Conservation (phyloP, 1,140 invertebrate genomes). For the roundworm (Caenorhabditis elegans) region DNA sequence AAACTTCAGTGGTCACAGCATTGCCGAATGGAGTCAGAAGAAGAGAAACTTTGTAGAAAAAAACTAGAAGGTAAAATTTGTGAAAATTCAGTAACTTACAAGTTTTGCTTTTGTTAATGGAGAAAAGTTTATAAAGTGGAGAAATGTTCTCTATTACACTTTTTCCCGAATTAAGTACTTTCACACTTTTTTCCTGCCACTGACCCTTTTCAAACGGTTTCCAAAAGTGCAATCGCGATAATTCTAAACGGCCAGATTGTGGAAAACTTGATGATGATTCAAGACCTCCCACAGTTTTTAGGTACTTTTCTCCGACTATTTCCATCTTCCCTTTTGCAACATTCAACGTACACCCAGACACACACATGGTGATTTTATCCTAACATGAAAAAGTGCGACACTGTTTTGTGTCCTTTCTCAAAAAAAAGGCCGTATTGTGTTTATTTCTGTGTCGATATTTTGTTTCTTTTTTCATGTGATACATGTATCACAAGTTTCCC, state of each 20-base stretch:
- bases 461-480: background rate
- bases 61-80: no score
- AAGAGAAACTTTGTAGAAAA: no score
- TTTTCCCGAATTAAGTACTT: no score
- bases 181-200: no score
- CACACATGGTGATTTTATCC: background rate
- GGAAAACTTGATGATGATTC: background rate
- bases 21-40: no score
- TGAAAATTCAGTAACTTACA: no score
- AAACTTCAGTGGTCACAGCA: no score
- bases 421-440: no score
- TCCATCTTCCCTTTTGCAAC: slow-evolving; percentile 2
- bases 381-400: background rate
- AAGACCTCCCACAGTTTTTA: slow-evolving; percentile 6
- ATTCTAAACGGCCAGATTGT: background rate
- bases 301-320: slow-evolving; percentile 10
- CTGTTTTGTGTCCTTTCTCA: slow-evolving; percentile 7
- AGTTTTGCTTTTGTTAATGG: no score
- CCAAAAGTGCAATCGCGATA: background rate
- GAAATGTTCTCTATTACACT: no score
- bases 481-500: background rate
- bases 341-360: background rate
- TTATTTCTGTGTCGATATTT: background rate
- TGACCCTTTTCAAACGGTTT: background rate
- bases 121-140: no score